Conservation (phyloP, 2,113 vertebrate genomes). For the Istiophorus platypterus region DNA sequence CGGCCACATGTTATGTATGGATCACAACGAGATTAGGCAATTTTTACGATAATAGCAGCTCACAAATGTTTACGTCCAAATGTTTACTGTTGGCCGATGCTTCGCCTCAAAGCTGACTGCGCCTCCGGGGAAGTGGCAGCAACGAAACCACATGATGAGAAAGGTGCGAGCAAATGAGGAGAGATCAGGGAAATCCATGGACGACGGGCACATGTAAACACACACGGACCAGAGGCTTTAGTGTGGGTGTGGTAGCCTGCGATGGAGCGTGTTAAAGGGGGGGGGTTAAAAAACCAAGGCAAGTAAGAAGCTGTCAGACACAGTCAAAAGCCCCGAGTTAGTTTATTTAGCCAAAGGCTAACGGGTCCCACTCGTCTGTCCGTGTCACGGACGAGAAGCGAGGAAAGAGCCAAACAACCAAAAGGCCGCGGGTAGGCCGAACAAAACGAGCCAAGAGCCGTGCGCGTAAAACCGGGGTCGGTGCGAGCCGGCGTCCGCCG, state of each 20-base stretch:
- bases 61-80: neutral
- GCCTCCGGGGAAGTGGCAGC: neutral
- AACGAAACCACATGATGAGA: neutral
- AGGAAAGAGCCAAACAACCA: neutral
- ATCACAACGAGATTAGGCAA: too few relatives aligned
- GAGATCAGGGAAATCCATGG: neutral
- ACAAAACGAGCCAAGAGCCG: neutral
- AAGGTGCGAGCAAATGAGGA: neutral
- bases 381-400: neutral
- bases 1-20: neutral
- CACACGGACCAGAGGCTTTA: neutral
- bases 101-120: neutral
- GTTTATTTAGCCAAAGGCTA: conserved; percentile 20
- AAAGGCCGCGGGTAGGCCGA: accelerated
- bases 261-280: neutral
- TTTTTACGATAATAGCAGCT: neutral
- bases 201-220: neutral
- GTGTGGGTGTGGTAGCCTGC: neutral
- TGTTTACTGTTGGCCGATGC: too few relatives aligned
- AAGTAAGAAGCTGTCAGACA: neutral
- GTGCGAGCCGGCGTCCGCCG: neutral
- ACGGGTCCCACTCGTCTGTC: neutral
- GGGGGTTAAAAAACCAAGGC: neutral
- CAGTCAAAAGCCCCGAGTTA: neutral
- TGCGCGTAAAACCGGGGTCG: neutral